Evolutionary conservation across 1,140 invertebrate species (phyloP).

Genomic region (Leptestheria dahalacensis): DNA sequence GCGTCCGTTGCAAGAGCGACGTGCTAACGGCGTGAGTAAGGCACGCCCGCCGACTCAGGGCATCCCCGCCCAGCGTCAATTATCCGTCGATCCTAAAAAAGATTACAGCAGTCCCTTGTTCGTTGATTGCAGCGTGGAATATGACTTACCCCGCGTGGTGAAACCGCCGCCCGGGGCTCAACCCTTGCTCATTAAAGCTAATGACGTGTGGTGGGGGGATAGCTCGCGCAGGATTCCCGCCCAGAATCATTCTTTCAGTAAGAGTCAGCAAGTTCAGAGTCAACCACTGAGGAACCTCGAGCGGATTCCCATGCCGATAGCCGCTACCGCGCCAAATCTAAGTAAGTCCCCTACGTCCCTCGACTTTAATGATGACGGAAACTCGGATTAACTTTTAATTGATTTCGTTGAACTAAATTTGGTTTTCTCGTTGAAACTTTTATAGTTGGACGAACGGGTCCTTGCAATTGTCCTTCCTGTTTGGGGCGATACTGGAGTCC

Average conservation of each 20-base stretch:
- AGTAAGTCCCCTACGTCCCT: too few species aligned
- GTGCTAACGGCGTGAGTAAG: neutral
- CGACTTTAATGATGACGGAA: too few species aligned
- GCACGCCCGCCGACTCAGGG: neutral
- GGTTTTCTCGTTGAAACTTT: too few species aligned
- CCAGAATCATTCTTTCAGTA: neutral
- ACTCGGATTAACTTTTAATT: too few species aligned
- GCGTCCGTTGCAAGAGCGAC: slow-evolving; percentile 5
- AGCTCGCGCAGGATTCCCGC: neutral
- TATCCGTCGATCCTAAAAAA: slow-evolving; percentile 17
- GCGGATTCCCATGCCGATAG: neutral
- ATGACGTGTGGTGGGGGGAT: neutral
- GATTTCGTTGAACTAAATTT: too few species aligned
- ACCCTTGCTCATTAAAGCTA: slow-evolving; percentile 11
- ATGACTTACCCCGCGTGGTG: slow-evolving; percentile 62
- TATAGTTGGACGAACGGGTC: too few species aligned
- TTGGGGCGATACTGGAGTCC: neutral
- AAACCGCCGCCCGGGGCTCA: slow-evolving; percentile 54
- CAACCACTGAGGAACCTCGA: neutral
- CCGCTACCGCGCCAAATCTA: neutral
- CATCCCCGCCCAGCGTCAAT: neutral
- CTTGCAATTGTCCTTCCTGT: neutral
- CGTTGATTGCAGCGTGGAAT: slow-evolving; percentile 69
- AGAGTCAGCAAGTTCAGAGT: neutral
- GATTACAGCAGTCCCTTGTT: slow-evolving; percentile 62